Conservation (phyloP, 2,797 vertebrate genomes). For the Eremophila alpestris region DNA sequence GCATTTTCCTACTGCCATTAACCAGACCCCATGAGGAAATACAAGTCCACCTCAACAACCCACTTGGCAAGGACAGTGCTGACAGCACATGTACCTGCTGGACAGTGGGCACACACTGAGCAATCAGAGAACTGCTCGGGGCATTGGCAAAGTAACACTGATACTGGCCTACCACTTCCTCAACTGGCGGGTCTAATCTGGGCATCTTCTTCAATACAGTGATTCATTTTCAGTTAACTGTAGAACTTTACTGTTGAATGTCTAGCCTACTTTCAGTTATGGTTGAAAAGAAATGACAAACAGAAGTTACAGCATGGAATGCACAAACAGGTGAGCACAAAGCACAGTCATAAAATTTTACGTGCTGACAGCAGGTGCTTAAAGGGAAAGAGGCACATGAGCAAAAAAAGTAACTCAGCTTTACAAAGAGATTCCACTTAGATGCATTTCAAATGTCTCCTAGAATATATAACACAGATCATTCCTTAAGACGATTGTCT, state of each 20-base stretch:
- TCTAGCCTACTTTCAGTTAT: not conserved
- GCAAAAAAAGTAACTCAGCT: not conserved
- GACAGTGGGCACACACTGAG: not conserved
- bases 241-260: not conserved
- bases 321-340: not conserved
- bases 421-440: not conserved
- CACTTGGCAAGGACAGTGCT: not conserved
- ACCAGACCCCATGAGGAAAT: not conserved
- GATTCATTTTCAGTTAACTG: not conserved
- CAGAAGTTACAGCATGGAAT: not conserved
- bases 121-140: not conserved
- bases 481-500: not conserved
- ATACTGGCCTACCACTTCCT: not conserved
- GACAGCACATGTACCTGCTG: accelerated
- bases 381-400: not conserved
- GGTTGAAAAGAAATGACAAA: not conserved
- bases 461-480: not conserved
- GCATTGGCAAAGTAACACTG: not conserved
- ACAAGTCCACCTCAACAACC: not conserved
- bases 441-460: not conserved
- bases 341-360: accelerated
- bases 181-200: not conserved
- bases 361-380: not conserved
- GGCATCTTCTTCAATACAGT: not conserved
- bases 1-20: not conserved